Evolutionary conservation across 2,113 vertebrate species (phyloP), one percentile per base, ranked within the genome.

Genomic region (Cryptotis parvus): DNA sequence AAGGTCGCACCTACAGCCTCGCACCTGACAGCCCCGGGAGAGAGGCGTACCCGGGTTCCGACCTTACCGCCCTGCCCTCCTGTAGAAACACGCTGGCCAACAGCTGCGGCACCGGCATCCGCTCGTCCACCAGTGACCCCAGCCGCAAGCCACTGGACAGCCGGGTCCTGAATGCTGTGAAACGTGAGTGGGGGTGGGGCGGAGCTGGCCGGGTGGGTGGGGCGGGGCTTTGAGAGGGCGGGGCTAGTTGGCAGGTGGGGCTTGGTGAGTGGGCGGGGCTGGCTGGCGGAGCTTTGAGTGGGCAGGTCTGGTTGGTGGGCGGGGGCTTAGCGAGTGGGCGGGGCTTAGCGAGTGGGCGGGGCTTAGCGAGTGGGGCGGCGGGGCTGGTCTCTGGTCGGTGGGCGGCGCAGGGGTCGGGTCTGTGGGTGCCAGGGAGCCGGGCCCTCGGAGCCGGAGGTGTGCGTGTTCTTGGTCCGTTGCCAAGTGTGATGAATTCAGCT

Each of bases 111-210:
- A 99, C 99, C 1, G 99, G 99, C 84, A 99, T 99, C 94, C 98
- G 99, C 41, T 99, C 99, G 0, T 99, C 99, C 72, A 99, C 99
- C 11, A 99, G 99, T 15, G 99, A 99, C 96, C 99, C 99, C 0
- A 99, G 98, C 97, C 97, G 99, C 91, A 99, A 99, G 91, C 99
- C 99, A 0, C 97, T 99, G 97, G 99, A 99, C 98, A 99, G 99
- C 97, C 97, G 99, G 4, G 99, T 99, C 86, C 98, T 99, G 27
- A 99, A 99, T 4, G 99, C 99, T 18, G 99, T 99, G 84, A 99
- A 99, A 98, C 82, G 99, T 99, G 97, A 99, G 99, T 35, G 4
- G 1, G 6, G 29, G 68, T 0, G 24, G 22, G 58, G 15, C 4
- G 14, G 37, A 11, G 12, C 12, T 14, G 24, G n/a, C n/a, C 26